Evolutionary conservation across 2,888 invertebrate species (phyloP).

Genomic region (Blera fallax): DNA sequence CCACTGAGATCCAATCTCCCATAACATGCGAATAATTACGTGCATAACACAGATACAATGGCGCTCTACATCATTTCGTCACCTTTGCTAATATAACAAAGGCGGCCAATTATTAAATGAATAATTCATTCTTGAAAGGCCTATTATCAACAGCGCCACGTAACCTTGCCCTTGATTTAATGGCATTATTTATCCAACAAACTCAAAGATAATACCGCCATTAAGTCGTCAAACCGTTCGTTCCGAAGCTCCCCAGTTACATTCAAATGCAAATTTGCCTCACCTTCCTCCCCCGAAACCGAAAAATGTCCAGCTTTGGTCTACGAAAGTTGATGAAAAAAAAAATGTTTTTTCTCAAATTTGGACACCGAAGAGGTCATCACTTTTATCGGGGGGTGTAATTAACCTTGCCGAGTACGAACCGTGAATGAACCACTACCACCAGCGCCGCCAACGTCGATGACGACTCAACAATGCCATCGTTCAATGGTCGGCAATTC

Average conservation of each 20-base stretch:
- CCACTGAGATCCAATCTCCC: neutral
- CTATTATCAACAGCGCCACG: slow-evolving; percentile 6
- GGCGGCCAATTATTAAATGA: slow-evolving; percentile 21
- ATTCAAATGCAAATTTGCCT: slow-evolving; percentile 44
- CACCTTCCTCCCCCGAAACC: neutral
- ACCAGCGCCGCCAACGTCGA: neutral
- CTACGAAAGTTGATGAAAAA: slow-evolving; percentile 25
- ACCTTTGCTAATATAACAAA: slow-evolving; percentile 4
- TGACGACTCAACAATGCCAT: neutral
- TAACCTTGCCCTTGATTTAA: slow-evolving; percentile 67
- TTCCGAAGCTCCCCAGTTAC: neutral
- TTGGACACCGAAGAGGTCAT: slow-evolving; percentile 54
- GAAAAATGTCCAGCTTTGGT: neutral
- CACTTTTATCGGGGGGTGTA: slow-evolving; percentile 18
- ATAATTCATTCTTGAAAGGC: slow-evolving; percentile 38
- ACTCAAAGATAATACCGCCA: slow-evolving; percentile 28
- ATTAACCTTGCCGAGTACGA: slow-evolving; percentile 24
- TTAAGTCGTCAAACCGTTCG: neutral
- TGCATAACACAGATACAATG: neutral
- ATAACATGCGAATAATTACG: neutral
- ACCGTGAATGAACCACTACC: neutral
- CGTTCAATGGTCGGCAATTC: neutral
- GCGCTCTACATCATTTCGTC: slow-evolving; percentile 22
- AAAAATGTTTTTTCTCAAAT: slow-evolving; percentile 6
- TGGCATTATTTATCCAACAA: slow-evolving; percentile 45